A percentile compares a stretch with the other conserved stretches of the same genome.
phyloP scores from a whole-genome alignment of 2,888 invertebrate genomes.

The Tachina grossa region DNA sequence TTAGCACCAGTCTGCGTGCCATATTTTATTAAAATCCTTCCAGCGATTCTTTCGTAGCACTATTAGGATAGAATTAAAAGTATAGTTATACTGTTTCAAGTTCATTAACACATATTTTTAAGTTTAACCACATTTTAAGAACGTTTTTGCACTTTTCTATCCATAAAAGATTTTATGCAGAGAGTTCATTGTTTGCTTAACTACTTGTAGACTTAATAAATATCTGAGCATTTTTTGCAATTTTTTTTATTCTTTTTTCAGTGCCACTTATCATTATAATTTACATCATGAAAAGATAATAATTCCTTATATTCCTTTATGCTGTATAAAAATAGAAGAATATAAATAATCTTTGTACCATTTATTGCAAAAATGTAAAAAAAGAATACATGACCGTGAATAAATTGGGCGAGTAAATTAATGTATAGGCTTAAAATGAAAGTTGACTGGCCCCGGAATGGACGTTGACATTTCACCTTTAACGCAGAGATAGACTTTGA shows the following conservation, averaged over 20 bases:
- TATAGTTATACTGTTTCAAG: no score
- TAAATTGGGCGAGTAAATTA: constrained; percentile 40
- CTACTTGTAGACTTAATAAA: constrained; percentile 1
- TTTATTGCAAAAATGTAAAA: constrained; percentile 13
- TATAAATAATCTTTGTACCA: constrained; percentile 30
- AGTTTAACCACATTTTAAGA: neutral
- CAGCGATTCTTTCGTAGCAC: no score
- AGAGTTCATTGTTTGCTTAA: neutral
- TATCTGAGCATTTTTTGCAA: constrained; percentile 10
- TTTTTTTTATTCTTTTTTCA: neutral
- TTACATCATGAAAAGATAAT: constrained; percentile 46
- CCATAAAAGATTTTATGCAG: neutral
- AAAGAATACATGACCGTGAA: constrained; percentile 37
- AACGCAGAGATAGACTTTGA: no score
- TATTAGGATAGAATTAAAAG: no score
- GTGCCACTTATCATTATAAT: constrained; percentile 7
- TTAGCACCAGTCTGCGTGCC: no score
- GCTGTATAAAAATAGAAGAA: neutral
- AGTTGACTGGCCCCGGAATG: neutral
- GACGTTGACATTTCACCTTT: neutral
- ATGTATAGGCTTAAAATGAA: neutral
- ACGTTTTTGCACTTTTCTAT: neutral
- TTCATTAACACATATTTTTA: no score
- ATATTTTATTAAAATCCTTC: no score
- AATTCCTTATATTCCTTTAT: constrained; percentile 19